These are phyloP conservation scores for Ptiloglossa arizonensis DNA, from an alignment of 1,140 invertebrate genomes.

Conservation along the genomic window DNA sequence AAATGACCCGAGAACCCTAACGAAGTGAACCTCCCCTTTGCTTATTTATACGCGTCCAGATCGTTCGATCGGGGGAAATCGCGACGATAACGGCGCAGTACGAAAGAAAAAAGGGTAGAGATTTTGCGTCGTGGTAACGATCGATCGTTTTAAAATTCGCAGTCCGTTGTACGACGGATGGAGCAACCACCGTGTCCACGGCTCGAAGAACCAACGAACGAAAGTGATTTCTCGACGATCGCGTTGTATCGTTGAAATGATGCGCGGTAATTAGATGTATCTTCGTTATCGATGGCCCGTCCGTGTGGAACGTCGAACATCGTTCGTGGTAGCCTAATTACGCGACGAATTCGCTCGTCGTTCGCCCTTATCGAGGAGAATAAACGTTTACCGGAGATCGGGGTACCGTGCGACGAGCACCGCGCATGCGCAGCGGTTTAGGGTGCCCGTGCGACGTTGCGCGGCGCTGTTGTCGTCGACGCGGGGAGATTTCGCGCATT, in stretches of 20 bases:
- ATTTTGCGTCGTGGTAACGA: conserved; percentile 2
- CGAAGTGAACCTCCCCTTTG: not conserved
- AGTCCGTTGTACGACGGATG: too few species aligned
- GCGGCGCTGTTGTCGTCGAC: too few species aligned
- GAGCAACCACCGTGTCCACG: too few species aligned
- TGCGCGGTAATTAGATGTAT: not conserved
- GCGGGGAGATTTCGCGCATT: too few species aligned
- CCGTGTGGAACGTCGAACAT: not conserved
- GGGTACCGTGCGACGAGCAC: not conserved
- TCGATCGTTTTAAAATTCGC: not conserved
- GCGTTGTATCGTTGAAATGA: not conserved
- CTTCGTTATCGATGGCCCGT: conserved; percentile 1
- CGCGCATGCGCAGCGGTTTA: too few species aligned
- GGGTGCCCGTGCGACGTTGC: not conserved
- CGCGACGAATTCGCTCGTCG: not conserved
- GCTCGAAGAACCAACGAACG: too few species aligned
- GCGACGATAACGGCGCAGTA: not conserved
- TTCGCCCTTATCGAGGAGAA: not conserved
- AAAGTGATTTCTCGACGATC: not conserved
- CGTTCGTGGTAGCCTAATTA: not conserved
- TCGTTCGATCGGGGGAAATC: not conserved
- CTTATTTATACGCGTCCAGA: not conserved
- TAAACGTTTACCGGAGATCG: conserved; percentile 13
- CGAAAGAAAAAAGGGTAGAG: not conserved
- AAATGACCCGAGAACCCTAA: not conserved